phyloP scores from a whole-genome alignment of 2,888 invertebrate genomes.

The Luffia ferchaultella region DNA sequence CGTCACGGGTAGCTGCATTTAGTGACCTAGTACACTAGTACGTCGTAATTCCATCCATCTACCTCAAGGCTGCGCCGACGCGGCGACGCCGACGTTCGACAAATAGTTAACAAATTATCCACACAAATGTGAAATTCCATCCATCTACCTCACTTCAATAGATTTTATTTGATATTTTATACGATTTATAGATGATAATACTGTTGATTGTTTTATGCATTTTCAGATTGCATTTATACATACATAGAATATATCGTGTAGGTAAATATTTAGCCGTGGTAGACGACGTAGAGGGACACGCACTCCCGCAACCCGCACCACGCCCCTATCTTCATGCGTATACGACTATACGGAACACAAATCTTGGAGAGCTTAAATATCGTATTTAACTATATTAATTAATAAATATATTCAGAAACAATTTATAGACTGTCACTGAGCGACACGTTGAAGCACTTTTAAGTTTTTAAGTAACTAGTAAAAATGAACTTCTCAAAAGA shows the following conservation, averaged over 20 bases:
- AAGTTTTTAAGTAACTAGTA: too few relatives aligned
- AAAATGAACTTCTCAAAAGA: too few relatives aligned
- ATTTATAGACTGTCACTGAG: background rate
- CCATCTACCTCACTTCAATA: constrained; percentile 76
- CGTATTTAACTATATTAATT: background rate
- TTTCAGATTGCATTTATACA: constrained; percentile 66
- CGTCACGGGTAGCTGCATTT: constrained; percentile 23
- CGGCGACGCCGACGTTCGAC: constrained; percentile 56
- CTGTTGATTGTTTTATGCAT: constrained; percentile 61
- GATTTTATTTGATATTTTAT: constrained; percentile 68
- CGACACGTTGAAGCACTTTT: too few relatives aligned
- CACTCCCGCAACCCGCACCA: background rate
- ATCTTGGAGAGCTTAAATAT: background rate
- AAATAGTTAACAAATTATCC: constrained; percentile 37
- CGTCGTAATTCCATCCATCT: constrained; percentile 68
- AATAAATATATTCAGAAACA: background rate
- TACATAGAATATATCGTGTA: constrained; percentile 60
- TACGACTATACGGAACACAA: background rate
- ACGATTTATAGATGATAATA: constrained; percentile 63
- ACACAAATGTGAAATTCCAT: constrained; percentile 73
- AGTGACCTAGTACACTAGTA: constrained; percentile 34
- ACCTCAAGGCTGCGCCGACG: constrained; percentile 66
- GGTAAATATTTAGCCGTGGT: constrained; percentile 23
- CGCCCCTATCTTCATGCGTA: too few relatives aligned
- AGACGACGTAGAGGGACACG: background rate